These are phyloP conservation scores for Cacatua alba DNA, from an alignment of 2,113 vertebrate species.

Conservation along the genomic window DNA sequence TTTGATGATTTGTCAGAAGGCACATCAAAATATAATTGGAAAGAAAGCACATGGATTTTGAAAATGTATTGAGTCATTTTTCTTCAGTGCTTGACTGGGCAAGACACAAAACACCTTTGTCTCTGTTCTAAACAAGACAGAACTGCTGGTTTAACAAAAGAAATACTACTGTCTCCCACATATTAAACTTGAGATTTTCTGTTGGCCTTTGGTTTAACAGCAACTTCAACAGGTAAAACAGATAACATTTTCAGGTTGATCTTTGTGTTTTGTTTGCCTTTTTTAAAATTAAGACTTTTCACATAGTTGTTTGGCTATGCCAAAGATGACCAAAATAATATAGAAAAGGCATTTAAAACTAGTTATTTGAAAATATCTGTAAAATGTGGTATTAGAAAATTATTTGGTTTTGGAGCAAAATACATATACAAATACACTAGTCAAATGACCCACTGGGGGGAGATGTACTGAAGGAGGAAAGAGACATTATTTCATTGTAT, in stretches of 20 bases:
- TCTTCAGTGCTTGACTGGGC: slow-evolving; percentile 66
- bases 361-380: background rate
- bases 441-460: background rate
- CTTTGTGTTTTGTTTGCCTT: background rate
- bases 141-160: slow-evolving; percentile 22
- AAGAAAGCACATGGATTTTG: slow-evolving; percentile 65
- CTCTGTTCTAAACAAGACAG: slow-evolving; percentile 46
- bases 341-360: fast-evolving
- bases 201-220: slow-evolving; percentile 33
- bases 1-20: slow-evolving; percentile 66
- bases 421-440: background rate
- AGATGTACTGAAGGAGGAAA: background rate
- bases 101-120: slow-evolving; percentile 55
- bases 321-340: background rate
- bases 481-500: background rate
- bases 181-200: background rate
- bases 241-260: background rate
- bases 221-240: slow-evolving; percentile 49
- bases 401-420: background rate
- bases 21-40: slow-evolving; percentile 75
- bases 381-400: background rate
- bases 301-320: background rate
- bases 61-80: slow-evolving; percentile 71
- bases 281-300: background rate
- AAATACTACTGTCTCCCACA: background rate